Base-by-base conservation (phyloP, 2,888 invertebrate genomes). In the Azorinus chamasolen region DNA sequence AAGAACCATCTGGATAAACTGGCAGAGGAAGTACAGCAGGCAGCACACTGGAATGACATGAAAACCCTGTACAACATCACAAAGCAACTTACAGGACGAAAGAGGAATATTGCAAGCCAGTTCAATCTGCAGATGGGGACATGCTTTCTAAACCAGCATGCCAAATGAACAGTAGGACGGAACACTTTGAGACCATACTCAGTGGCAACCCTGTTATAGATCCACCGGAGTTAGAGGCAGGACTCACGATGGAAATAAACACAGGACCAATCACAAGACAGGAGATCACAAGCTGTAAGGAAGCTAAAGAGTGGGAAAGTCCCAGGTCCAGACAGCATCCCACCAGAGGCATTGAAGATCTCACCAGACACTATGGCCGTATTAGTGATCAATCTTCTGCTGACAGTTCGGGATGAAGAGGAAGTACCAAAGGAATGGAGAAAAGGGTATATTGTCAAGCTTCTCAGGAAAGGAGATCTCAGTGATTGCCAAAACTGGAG, bases 291-390 rank as follows among this genome's bases (percentile, higher is more conserved):
- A n/a, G n/a, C n/a, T n/a, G n/a, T n/a, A n/a, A 41, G 41, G 41
- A 41, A 41, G 14, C 14, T 41, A 14, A 12, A 14, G 10, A 41
- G 41, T 41, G 14, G 41, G 10, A 14, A 41, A 41, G 14, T 14
- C 41, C 41, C 10, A 41, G 41, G 41, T 41, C 41, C 41, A 41
- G 41, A 41, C 41, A 41, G 41, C 14, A 41, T 41, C 41, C 41
- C 41, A 12, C 41, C 14, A 10, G 41, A 41, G 10, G 41, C 10
- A 14, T 14, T 41, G n/a, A n/a, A n/a, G n/a, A n/a, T n/a, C n/a
- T n/a, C n/a, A n/a, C n/a, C n/a, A n/a, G n/a, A n/a, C n/a, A 14
- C 14, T 12, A 10, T 41, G 41, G 41, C 41, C 10, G 41, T 12
- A 10, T 12, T 41, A 12, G 10, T 14, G 10, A 10, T 12, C 14